These are phyloP conservation scores for Coenonympha arcania DNA, from an alignment of 2,888 invertebrate genomes.

Conservation along the genomic window DNA sequence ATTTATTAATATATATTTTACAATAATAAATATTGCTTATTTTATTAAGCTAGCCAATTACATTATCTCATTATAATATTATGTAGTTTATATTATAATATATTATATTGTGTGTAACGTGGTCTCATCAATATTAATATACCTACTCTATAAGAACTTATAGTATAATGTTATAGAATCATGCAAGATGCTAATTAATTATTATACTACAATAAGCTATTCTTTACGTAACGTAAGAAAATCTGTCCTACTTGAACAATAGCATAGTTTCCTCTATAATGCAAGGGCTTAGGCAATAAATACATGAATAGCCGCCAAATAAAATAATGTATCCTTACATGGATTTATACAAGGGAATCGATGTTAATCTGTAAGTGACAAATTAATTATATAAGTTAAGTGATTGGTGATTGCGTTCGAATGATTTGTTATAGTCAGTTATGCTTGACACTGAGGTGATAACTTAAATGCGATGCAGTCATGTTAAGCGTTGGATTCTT, in stretches of 20 bases:
- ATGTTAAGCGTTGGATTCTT: too few relatives aligned
- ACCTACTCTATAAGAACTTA: too few relatives aligned
- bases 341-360: conserved; percentile 3
- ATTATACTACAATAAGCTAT: not conserved
- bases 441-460: too few relatives aligned
- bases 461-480: too few relatives aligned
- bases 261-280: not conserved
- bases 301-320: not conserved
- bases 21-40: too few relatives aligned
- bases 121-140: too few relatives aligned
- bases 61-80: too few relatives aligned
- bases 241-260: not conserved
- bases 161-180: too few relatives aligned
- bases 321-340: not conserved
- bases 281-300: not conserved
- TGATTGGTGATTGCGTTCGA: not conserved
- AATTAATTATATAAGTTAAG: conserved; percentile 4
- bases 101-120: too few relatives aligned
- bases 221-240: not conserved
- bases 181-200: not conserved
- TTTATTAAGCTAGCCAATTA: too few relatives aligned
- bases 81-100: too few relatives aligned
- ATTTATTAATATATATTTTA: too few relatives aligned
- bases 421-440: not conserved
- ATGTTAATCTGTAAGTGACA: not conserved